Conservation (phyloP, 2,113 vertebrate species). For the Hypanus sabinus region DNA sequence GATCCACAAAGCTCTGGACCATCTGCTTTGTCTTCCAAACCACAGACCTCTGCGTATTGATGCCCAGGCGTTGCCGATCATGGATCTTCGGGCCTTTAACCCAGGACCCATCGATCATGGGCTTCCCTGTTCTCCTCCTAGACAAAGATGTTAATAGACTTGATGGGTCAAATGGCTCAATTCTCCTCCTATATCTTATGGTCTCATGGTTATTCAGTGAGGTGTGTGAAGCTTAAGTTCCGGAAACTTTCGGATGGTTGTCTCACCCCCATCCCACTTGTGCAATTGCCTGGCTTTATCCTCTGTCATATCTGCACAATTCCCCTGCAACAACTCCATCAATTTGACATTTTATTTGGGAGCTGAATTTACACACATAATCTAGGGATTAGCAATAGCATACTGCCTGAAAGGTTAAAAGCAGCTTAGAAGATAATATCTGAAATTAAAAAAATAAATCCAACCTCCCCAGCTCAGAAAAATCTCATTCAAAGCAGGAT, state of each 20-base stretch:
- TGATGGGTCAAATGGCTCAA: no score
- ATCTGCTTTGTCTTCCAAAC: no score
- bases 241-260: no score
- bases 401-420: neutral
- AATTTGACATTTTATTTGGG: neutral
- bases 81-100: no score
- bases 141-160: no score
- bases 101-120: no score
- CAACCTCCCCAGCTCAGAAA: neutral
- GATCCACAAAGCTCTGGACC: no score
- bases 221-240: neutral
- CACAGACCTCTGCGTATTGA: no score
- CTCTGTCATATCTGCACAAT: neutral
- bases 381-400: neutral
- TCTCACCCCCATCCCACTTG: neutral
- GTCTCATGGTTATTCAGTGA: neutral
- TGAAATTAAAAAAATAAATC: neutral
- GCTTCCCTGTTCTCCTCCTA: no score
- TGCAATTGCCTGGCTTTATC: neutral
- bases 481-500: neutral
- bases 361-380: neutral
- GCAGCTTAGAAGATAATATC: neutral
- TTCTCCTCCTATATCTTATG: no score
- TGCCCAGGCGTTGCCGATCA: no score
- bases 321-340: neutral